These are phyloP conservation scores for Drosophila aldrichi DNA, from an alignment of 2,888 invertebrate species.

Conservation along the genomic window DNA sequence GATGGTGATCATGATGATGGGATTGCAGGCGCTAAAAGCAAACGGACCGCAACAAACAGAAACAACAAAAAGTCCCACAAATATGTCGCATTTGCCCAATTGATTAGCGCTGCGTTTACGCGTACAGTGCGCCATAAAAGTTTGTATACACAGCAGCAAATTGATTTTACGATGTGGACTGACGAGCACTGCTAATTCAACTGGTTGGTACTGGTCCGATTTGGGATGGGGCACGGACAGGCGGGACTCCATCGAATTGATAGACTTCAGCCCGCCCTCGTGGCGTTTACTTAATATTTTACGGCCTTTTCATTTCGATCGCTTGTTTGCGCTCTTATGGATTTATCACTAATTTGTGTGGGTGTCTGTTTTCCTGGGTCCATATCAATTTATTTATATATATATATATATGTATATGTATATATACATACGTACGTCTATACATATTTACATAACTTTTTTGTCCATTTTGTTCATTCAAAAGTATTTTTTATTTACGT, in stretches of 20 bases:
- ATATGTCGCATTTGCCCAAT: slow-evolving; percentile 70
- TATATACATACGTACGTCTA: too few species aligned
- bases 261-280: slow-evolving; percentile 22
- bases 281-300: slow-evolving; percentile 45
- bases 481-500: slow-evolving; percentile 38
- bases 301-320: slow-evolving; percentile 39
- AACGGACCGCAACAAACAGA: slow-evolving; percentile 31
- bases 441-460: slow-evolving; percentile 5
- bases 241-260: slow-evolving; percentile 28
- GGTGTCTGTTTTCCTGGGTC: slow-evolving; percentile 9
- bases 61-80: slow-evolving; percentile 34
- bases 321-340: slow-evolving; percentile 38
- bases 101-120: slow-evolving; percentile 63
- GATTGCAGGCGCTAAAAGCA: slow-evolving; percentile 45
- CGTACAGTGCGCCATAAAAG: slow-evolving; percentile 64
- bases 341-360: slow-evolving; percentile 44
- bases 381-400: not conserved
- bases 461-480: slow-evolving; percentile 1
- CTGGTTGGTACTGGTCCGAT: slow-evolving; percentile 39
- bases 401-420: too few species aligned
- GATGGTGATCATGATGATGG: not conserved
- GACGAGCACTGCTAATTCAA: slow-evolving; percentile 46
- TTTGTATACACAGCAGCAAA: slow-evolving; percentile 62
- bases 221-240: slow-evolving; percentile 17
- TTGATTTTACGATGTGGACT: slow-evolving; percentile 61